Base-by-base conservation (phyloP, 2,113 vertebrate species). In the Jacana jacana region DNA sequence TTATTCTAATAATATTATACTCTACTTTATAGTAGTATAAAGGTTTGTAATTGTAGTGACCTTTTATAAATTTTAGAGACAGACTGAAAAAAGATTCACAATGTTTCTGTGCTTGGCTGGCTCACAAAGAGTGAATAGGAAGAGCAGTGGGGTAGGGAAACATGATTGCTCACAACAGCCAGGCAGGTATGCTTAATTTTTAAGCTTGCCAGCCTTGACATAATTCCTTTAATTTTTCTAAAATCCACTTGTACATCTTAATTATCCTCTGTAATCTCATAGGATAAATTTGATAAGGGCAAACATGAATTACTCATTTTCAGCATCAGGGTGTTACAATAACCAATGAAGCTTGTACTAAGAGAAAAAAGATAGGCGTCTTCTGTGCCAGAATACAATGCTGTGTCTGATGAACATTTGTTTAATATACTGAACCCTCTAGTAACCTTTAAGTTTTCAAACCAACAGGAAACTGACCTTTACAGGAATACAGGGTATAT, bases 281-380 rank as follows among this genome's bases (percentile, higher is more conserved):
- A 83, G 87, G 91, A 54, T 86, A 39, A 33, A 55, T 95, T 89
- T 92, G 77, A 86, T 94, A 88, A 88, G 58, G 60, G 70, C 63
- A 96, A 96, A 71, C n/a, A 35, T 1, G 12, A 94, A 63, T n/a
- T 81, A 83, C 77, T 94, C 86, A 85, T 95, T 93, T 91, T 86
- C 37, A 75, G 4, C 63, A 54, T 86, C 48, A 52, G 11, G 40
- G 27, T 88, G 86, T 76, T 96, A 93, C 95, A 95, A 81, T 88
- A 86, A 44, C 48, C 16, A 63, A 60, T 88, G 72, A 95, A 79
- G 42, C 44, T 79, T 88, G 54, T 71, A 78, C 17, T 68, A 66
- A 89, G 73, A 51, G 37, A 86, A 88, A 68, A 83, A 71, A 28
- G 8, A 60, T 57, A 79, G 25, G 49, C 70, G 88, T 89, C 58